These are phyloP conservation scores for Pandion haliaetus DNA, from an alignment of 2,113 vertebrate genomes.

Conservation along the genomic window DNA sequence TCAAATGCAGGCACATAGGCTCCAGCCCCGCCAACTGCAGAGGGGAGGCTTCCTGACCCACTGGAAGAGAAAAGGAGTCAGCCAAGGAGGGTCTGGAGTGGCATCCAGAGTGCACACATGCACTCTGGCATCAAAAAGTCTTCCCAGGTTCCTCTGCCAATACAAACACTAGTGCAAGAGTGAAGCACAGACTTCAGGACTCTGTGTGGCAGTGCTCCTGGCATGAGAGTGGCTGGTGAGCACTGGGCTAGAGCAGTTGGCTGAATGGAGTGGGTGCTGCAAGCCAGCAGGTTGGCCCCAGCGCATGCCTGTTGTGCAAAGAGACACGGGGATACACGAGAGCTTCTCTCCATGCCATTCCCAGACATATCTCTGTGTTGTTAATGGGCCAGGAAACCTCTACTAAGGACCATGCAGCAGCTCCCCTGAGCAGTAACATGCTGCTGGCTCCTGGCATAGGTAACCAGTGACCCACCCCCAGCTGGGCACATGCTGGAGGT, in stretches of 20 bases:
- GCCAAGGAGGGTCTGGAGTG: background rate
- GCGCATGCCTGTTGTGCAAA: fast-evolving
- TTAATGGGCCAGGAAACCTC: background rate
- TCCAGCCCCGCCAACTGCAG: background rate
- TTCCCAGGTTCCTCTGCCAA: background rate
- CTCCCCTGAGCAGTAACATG: fast-evolving
- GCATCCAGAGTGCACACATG: background rate
- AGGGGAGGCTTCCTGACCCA: background rate
- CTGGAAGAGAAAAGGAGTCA: background rate
- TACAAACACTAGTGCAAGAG: background rate
- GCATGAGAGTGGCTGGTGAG: fast-evolving
- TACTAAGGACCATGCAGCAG: background rate
- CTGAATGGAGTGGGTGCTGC: background rate
- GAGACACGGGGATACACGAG: background rate
- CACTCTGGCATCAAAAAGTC: background rate
- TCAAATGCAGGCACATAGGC: background rate
- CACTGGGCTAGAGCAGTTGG: background rate
- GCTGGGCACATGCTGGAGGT: background rate
- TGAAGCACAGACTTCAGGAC: background rate
- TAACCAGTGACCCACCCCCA: background rate
- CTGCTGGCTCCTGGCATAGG: background rate
- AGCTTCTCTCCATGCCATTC: background rate
- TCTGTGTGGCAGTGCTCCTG: background rate
- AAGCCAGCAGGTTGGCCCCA: background rate
- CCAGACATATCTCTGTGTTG: background rate